Evolutionary conservation across 30 jellyfish, hydroid and myxozoan genomes (phyloP), one percentile per base, ranked within the genome.

Genomic region (Cassiopea andromeda): DNA sequence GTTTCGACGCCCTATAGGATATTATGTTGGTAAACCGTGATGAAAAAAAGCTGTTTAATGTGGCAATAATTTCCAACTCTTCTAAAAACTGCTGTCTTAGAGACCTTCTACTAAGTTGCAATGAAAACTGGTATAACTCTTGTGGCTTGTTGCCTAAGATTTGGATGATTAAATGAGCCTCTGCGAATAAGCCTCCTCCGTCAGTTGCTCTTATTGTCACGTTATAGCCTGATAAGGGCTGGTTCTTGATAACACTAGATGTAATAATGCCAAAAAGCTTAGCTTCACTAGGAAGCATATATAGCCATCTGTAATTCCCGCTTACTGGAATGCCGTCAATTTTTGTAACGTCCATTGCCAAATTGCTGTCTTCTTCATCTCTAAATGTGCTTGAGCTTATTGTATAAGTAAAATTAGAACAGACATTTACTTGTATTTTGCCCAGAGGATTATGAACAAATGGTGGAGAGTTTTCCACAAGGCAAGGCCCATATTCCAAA

Each of bases 141-240:
- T 91, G 97, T 13, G 95, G 97, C 17, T 2, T 27, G 18, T 75
- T 44, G 46, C 99, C 99, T 3, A 88, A 18, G 7, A 91, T 79
- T 16, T 69, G 82, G 13, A 95, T 84, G 16, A 80, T 88, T 48
- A 97, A 66, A 67, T 60, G 68, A 8, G 98, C 75, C 82, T 95
- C 99, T 47, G 81, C 98, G 70, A 72, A 91, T 14, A 73, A 73
- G 45, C 92, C 96, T 0, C 92, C 94, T 0, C 85, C 77, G 68
- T 95, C 99, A 18, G 92, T 92, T 45, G 94, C 99, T 88, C 99
- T 78, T 16, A 95, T 87, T 9, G 98, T 95, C 2, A 95, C 66
- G 69, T 80, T 88, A 72, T 91, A 91, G 64, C 98, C 98, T 2
- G 67, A 48, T 13, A 78, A 7, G 1, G 93, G 94, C 74, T 90